These are phyloP conservation scores for Magallana nippona DNA, from an alignment of 2,888 invertebrate species.

Conservation along the genomic window DNA sequence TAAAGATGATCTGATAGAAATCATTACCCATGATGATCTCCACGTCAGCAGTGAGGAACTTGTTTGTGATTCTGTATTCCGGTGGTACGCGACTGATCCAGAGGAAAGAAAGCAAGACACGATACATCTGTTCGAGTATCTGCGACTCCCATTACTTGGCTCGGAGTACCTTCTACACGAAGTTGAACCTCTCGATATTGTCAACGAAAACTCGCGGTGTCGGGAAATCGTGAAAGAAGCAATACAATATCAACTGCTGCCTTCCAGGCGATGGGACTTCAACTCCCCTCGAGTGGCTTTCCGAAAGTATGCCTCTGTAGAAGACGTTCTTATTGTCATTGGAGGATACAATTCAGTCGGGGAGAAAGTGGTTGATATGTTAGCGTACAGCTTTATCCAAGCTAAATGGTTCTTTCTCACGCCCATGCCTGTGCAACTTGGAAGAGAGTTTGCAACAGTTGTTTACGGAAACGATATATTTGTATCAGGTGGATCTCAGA, in stretches of 20 bases:
- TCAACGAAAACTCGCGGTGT: constrained; percentile 61
- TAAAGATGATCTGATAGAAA: constrained; percentile 87
- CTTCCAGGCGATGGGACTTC: constrained; percentile 63
- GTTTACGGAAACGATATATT: constrained; percentile 68
- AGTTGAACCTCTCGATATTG: constrained; percentile 63
- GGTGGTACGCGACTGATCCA: constrained; percentile 85
- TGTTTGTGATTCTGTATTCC: constrained; percentile 87
- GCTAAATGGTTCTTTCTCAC: constrained; percentile 63
- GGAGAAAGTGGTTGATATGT: constrained; percentile 65
- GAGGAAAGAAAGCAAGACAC: constrained; percentile 81
- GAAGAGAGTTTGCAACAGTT: constrained; percentile 64
- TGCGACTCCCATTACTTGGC: constrained; percentile 68
- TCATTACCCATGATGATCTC: constrained; percentile 89
- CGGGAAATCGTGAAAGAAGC: constrained; percentile 67
- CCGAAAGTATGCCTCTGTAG: constrained; percentile 62
- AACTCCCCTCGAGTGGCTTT: constrained; percentile 62
- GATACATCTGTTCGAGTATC: constrained; percentile 63
- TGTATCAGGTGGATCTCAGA: constrained; percentile 67
- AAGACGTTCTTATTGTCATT: constrained; percentile 65
- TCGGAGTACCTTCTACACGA: constrained; percentile 67
- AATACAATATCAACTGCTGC: constrained; percentile 68
- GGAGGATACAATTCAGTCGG: constrained; percentile 65
- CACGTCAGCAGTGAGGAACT: constrained; percentile 93
- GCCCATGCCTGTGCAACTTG: constrained; percentile 61
- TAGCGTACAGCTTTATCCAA: constrained; percentile 62